These are phyloP conservation scores for Clarias macrocephalus DNA, from an alignment of 2,113 vertebrate species.

Conservation along the genomic window DNA sequence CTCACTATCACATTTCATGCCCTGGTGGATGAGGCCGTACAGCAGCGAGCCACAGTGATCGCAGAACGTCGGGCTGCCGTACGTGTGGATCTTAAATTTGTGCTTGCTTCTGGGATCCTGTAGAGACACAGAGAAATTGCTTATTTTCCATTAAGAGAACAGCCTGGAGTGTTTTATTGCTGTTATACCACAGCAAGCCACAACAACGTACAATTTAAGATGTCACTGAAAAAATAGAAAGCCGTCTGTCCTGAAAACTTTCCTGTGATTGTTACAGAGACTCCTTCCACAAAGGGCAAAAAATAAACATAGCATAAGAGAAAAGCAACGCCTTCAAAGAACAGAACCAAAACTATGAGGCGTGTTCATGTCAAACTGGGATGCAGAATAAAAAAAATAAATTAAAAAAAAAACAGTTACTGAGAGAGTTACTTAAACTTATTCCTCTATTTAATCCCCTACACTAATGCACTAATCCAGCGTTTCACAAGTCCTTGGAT, in stretches of 20 bases:
- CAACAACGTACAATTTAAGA: background rate
- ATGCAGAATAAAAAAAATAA: too few relatives aligned
- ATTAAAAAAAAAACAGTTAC: too few relatives aligned
- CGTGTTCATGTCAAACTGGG: too few relatives aligned
- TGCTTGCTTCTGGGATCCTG: slow-evolving; percentile 97
- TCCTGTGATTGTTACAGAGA: background rate
- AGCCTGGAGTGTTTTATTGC: background rate
- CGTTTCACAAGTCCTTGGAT: too few relatives aligned
- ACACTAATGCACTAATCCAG: too few relatives aligned
- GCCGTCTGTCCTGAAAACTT: background rate
- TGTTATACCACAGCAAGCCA: background rate
- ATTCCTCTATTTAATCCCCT: too few relatives aligned
- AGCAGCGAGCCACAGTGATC: slow-evolving; percentile 95
- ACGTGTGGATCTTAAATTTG: slow-evolving; percentile 98
- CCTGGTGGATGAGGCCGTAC: slow-evolving; percentile 94
- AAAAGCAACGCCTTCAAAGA: background rate
- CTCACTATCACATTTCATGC: slow-evolving; percentile 96
- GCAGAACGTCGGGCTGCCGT: slow-evolving; percentile 93
- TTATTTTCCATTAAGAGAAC: background rate
- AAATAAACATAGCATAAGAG: background rate
- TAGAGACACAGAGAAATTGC: background rate
- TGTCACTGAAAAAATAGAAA: background rate
- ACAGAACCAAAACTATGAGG: background rate
- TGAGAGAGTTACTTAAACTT: too few relatives aligned
- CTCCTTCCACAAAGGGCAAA: background rate